Conservation (phyloP, 2,888 invertebrate species). For the Baccha elongata region DNA sequence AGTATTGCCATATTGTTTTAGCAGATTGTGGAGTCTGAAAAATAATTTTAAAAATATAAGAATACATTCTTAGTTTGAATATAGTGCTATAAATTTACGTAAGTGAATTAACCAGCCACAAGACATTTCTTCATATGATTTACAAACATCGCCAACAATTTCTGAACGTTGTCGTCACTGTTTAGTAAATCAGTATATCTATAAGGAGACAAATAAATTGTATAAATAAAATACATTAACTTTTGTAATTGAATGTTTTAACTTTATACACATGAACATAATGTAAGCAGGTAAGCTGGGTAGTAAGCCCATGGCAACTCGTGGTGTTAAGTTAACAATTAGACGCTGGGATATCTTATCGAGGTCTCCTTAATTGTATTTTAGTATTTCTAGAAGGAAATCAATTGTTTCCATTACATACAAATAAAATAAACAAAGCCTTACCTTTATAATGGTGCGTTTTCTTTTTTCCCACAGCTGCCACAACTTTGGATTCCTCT, state of each 20-base stretch:
- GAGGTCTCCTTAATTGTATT: constrained; percentile 93
- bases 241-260: constrained; percentile 12
- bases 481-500: constrained; percentile 80
- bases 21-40: constrained; percentile 88
- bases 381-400: constrained; percentile 87
- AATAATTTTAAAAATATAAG: constrained; percentile 75
- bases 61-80: constrained; percentile 1
- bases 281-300: constrained; percentile 98
- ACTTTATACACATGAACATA: constrained; percentile 96
- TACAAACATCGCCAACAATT: constrained; percentile 89
- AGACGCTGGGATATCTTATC: constrained; percentile 90
- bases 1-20: constrained; percentile 98
- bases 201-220: too few relatives aligned
- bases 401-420: too few relatives aligned
- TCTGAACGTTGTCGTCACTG: constrained; percentile 95
- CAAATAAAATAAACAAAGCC: not conserved
- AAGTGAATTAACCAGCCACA: constrained; percentile 93
- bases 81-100: constrained; percentile 82
- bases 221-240: too few relatives aligned
- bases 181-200: constrained; percentile 95
- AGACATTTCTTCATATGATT: constrained; percentile 90
- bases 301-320: constrained; percentile 88
- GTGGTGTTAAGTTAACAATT: constrained; percentile 89
- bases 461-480: constrained; percentile 88
- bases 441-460: constrained; percentile 91